These are phyloP conservation scores for Paramuricea clavata DNA, from an alignment of 92 coral and sea anemone species.

Conservation along the genomic window DNA sequence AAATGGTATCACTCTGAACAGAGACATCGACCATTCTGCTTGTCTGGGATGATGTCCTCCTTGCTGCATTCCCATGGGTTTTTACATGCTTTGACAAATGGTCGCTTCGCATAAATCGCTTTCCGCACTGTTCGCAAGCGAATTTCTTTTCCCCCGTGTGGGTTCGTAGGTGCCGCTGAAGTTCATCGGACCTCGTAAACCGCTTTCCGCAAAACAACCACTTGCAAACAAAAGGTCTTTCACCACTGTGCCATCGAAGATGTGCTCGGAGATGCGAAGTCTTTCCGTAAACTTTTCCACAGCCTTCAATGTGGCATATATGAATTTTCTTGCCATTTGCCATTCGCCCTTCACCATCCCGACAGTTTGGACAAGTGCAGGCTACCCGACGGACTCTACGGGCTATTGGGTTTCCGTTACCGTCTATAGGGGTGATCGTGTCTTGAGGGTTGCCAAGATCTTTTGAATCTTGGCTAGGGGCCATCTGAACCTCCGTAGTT, in stretches of 20 bases:
- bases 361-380: conserved; percentile 98
- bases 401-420: conserved; percentile 41
- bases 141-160: conserved; percentile 98
- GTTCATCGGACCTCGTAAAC: conserved; percentile 96
- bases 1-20: not conserved
- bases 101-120: conserved; percentile 97
- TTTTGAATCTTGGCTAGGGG: not conserved
- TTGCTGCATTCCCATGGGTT: conserved; percentile 89
- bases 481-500: conserved; percentile 1
- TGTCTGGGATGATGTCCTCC: conserved; percentile 28
- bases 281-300: conserved; percentile 98
- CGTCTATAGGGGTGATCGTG: conserved; percentile 3
- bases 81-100: conserved; percentile 97
- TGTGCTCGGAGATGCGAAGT: conserved; percentile 99
- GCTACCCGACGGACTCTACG: conserved; percentile 98
- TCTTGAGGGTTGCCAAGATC: not conserved
- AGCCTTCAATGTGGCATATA: conserved; percentile 92
- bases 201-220: conserved; percentile 99
- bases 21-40: conserved; percentile 11
- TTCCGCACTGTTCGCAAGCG: conserved; percentile 91
- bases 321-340: conserved; percentile 97
- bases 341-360: conserved; percentile 98
- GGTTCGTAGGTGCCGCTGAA: conserved; percentile 96
- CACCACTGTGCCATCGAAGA: conserved; percentile 99
- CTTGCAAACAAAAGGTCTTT: conserved; percentile 95